Evolutionary conservation across 2,888 invertebrate genomes (phyloP), one percentile per base, ranked within the genome.

Genomic region (Heliconius hortense): DNA sequence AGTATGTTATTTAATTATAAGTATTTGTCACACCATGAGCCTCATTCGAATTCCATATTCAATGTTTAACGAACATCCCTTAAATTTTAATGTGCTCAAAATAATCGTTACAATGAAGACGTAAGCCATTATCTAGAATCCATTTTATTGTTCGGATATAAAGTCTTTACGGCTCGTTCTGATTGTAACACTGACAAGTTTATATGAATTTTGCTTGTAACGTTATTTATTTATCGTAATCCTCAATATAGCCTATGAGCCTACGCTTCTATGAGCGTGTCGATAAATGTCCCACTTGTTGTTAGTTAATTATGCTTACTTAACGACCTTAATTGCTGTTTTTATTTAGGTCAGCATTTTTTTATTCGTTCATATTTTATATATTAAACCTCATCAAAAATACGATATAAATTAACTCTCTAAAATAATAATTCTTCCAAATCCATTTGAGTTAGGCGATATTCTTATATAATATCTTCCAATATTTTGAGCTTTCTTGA

Each of bases 121-220:
- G 87, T 91, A 88, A 89, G 90, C 85, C 88, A 85, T 90, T 88
- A 85, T 87, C 84, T 84, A 82, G 87, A 89, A 89, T 89, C 89
- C 88, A 84, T 91, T 93, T 93, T 91, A 93, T 88, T 89, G 90
- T 91, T 89, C 83, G 89, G 89, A 87, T 90, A 89, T 92, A 91
- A 93, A 89, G 85, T 86, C 88, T 91, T 91, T 90, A 91, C 85
- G 86, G 84, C 89, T 83, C 86, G 74, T 84, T 90, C 89, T 86
- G 86, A 90, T 89, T 89, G 85, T 88, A 81, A 80, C 77, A 80
- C 77, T 78, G 86, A 87, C 88, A 88, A 86, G 85, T 87, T 89
- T 84, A 82, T 82, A 82, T 78, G 81, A 79, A 87, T 85, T 81
- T 81, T 81, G 84, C 88, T 88, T 87, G 89, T 86, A 86, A 80